Conservation (phyloP, 2,113 vertebrate species). For the Muntiacus reevesi region DNA sequence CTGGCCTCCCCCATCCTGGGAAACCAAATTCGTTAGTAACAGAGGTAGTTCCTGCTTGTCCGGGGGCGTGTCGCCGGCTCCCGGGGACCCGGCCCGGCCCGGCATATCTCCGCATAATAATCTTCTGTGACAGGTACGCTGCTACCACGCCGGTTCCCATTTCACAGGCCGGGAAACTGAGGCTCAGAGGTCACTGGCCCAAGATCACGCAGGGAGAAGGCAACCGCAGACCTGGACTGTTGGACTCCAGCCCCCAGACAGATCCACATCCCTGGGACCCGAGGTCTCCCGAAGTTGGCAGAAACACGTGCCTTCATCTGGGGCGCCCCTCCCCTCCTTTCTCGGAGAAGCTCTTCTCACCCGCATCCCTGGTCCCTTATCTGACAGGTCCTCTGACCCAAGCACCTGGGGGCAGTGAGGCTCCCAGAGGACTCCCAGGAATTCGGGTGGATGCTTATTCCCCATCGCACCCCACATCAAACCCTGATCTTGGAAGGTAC, state of each 20-base stretch:
- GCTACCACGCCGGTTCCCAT: background rate
- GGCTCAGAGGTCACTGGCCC: background rate
- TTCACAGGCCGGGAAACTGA: background rate
- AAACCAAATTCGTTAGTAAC: background rate
- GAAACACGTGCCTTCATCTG: background rate
- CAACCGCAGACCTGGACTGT: background rate
- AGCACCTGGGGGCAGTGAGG: background rate
- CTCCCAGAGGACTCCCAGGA: background rate
- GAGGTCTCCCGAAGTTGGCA: background rate
- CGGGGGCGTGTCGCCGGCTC: background rate
- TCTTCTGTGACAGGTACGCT: background rate
- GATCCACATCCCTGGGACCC: background rate
- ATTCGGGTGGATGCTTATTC: background rate
- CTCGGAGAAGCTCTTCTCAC: background rate
- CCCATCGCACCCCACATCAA: background rate
- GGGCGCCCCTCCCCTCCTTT: background rate
- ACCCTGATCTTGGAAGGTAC: background rate
- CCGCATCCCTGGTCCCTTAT: background rate
- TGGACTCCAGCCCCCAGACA: background rate
- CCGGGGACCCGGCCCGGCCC: background rate
- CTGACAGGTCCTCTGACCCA: background rate
- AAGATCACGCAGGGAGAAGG: background rate
- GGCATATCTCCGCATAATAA: too few species aligned
- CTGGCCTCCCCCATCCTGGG: background rate
- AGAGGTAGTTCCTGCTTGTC: background rate